Conservation (phyloP, 1,140 invertebrate genomes). For the Homalodisca vitripennis region DNA sequence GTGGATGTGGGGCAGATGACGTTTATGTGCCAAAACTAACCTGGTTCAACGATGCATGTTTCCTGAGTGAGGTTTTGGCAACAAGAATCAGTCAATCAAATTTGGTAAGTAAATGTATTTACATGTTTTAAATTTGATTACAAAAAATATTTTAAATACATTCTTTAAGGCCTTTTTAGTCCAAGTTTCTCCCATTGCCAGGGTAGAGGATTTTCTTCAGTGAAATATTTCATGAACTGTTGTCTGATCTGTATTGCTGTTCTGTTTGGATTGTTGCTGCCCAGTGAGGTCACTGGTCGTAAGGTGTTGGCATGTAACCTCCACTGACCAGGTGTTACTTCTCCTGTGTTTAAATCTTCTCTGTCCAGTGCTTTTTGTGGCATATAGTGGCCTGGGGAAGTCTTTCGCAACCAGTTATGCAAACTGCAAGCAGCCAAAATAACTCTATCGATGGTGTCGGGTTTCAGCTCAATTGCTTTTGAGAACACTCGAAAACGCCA, state of each 20-base stretch:
- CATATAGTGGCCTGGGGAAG: not conserved
- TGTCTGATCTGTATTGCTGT: not conserved
- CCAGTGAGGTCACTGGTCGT: slow-evolving; percentile 33
- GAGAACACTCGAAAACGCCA: slow-evolving; percentile 43
- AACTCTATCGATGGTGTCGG: no score
- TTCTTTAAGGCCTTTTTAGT: not conserved
- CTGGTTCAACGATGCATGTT: slow-evolving; percentile 17
- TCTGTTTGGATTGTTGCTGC: not conserved
- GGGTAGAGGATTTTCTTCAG: not conserved
- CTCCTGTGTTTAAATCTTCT: slow-evolving; percentile 23
- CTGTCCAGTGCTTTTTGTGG: slow-evolving; percentile 11
- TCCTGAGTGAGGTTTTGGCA: slow-evolving; percentile 1
- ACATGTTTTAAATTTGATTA: not conserved
- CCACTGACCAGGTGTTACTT: not conserved
- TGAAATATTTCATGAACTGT: not conserved
- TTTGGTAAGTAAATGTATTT: slow-evolving; percentile 12
- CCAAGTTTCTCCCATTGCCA: not conserved
- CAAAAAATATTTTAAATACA: not conserved
- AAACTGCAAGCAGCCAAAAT: slow-evolving; percentile 27
- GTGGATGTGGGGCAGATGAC: not conserved
- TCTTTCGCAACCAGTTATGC: slow-evolving; percentile 27
- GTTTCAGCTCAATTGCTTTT: slow-evolving; percentile 21
- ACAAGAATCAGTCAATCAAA: not conserved
- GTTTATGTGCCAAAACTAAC: not conserved
- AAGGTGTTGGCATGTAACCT: not conserved